phyloP scores from a whole-genome alignment of 1,140 invertebrate species.

The Pissodes strobi region DNA sequence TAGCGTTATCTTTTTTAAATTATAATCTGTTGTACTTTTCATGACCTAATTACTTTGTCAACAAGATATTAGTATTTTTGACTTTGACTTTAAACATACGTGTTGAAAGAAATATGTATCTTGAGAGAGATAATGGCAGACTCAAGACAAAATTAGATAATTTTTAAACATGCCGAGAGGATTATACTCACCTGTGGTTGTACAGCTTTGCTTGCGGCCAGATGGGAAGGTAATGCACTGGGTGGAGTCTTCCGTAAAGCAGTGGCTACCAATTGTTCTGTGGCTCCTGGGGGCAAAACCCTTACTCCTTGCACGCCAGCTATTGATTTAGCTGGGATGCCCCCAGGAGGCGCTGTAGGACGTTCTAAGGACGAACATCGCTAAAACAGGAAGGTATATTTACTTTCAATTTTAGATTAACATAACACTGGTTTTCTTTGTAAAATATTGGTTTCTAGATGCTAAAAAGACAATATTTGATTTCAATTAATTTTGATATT shows the following conservation, averaged over 20 bases:
- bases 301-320: slow-evolving; percentile 53
- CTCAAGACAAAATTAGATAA: not conserved
- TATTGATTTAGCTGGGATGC: slow-evolving; percentile 65
- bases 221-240: slow-evolving; percentile 72
- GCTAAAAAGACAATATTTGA: too few species aligned
- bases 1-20: too few species aligned
- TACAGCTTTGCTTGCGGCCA: slow-evolving; percentile 59
- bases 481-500: not conserved
- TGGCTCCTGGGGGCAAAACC: slow-evolving; percentile 51
- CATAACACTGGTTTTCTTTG: not conserved
- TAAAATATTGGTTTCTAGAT: not conserved
- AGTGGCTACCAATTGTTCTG: slow-evolving; percentile 54
- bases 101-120: too few species aligned
- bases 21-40: too few species aligned
- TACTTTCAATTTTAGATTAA: not conserved
- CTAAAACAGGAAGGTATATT: slow-evolving; percentile 57
- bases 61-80: too few species aligned
- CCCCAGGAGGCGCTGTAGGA: slow-evolving; percentile 68
- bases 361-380: slow-evolving; percentile 70
- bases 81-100: too few species aligned
- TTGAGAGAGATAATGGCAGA: too few species aligned
- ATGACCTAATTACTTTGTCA: too few species aligned
- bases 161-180: not conserved
- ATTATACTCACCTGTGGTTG: slow-evolving; percentile 5
- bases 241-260: slow-evolving; percentile 61